Evolutionary conservation across 2,113 vertebrate genomes (phyloP), one percentile per base, ranked within the genome.

Genomic region (Verasper variegatus): DNA sequence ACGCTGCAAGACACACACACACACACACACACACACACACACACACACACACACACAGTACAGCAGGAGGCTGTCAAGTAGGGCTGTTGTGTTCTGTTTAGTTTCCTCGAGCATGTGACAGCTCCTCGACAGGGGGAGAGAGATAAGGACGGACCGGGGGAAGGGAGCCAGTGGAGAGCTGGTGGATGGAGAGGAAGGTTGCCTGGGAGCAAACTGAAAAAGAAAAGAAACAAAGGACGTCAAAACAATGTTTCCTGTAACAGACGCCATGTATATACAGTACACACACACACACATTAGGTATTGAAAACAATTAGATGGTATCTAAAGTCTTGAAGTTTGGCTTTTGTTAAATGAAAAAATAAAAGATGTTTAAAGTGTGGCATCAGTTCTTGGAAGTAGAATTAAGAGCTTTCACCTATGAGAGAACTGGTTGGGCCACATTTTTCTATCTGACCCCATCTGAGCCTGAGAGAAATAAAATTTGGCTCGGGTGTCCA

Each of bases 61-160:
- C 67, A 84, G 82, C 86, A 78, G 86, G 80, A 85, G 78, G 89
- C 81, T 89, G 88, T 89, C 88, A 87, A 78, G 79, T 72, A 10
- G 68, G 77, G 84, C 78, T 11, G 31, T 37, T 8, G 82, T 76
- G 74, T 81, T 85, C 78, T 87, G 84, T 88, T 88, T 60, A 42
- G 88, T 85, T 82, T 84, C 69, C 68, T 88, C 77, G 81, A 90
- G 92, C 89, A 74, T 91, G 83, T 89, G 89, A 90, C 91, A 89
- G 85, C 78, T 85, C 59, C 57, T 23, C 49, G 86, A 88, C 91
- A 85, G 71, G 64, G 64, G 74, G 73, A 35, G 74, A 59, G 76
- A 55, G 78, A 91, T 87, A 83, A 89, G 78, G 80, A 76, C 12
- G 69, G 81, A 12, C 11, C 40, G 62, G 68, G 79, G 79, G 75